These are phyloP conservation scores for Oxyscelio sp. DNA, from an alignment of 2,888 invertebrate species.

Conservation along the genomic window DNA sequence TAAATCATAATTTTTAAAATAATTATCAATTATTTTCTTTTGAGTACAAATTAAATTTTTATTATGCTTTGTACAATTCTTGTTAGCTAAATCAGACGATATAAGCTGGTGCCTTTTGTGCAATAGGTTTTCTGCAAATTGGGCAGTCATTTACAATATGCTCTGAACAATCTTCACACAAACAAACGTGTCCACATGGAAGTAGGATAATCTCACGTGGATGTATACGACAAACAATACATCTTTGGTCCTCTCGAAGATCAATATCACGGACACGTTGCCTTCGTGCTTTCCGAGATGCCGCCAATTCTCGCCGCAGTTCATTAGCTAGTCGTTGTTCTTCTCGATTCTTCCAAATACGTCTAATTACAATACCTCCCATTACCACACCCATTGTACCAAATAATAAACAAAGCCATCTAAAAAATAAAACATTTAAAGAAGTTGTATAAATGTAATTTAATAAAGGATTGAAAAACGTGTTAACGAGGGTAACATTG, in stretches of 20 bases:
- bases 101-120: constrained; percentile 93
- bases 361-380: constrained; percentile 88
- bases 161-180: constrained; percentile 95
- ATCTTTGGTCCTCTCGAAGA: constrained; percentile 91
- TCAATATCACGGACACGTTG: constrained; percentile 91
- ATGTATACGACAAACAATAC: constrained; percentile 95
- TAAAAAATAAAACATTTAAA: too few species aligned
- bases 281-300: constrained; percentile 91
- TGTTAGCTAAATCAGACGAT: constrained; percentile 89
- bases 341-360: constrained; percentile 89
- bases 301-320: constrained; percentile 89
- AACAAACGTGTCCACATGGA: constrained; percentile 96
- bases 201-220: constrained; percentile 96
- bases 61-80: neutral
- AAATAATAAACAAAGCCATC: constrained; percentile 89
- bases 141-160: constrained; percentile 93
- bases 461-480: too few species aligned
- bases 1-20: too few species aligned
- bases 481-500: too few species aligned
- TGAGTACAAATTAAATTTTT: neutral
- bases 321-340: constrained; percentile 90
- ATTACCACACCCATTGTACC: constrained; percentile 90
- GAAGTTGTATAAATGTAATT: too few species aligned
- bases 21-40: neutral
- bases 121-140: constrained; percentile 93